A percentile compares a stretch with the other conserved stretches of the same genome.
phyloP scores from a whole-genome alignment of 2,888 invertebrate genomes.

The Aradus depressus region DNA sequence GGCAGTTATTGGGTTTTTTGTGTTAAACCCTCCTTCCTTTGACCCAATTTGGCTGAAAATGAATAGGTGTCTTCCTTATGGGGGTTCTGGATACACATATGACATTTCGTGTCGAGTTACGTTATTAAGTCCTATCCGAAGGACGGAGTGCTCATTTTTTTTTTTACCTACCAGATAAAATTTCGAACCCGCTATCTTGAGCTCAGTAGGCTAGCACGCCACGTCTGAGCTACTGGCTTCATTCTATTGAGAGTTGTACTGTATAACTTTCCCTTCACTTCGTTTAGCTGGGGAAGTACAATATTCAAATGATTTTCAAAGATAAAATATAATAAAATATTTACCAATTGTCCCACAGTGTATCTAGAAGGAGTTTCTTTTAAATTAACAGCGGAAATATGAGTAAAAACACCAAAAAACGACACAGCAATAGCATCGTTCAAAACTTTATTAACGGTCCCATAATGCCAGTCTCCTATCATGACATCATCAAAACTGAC shows the following conservation, averaged over 20 bases:
- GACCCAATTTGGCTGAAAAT: too few relatives aligned
- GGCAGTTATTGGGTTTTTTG: too few relatives aligned
- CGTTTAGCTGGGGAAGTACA: neutral
- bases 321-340: neutral
- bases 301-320: neutral
- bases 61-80: too few relatives aligned
- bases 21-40: too few relatives aligned
- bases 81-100: too few relatives aligned
- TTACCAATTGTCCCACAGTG: constrained; percentile 47
- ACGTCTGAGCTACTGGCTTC: neutral
- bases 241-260: neutral
- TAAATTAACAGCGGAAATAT: constrained; percentile 41
- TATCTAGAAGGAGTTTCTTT: constrained; percentile 28
- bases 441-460: constrained; percentile 44
- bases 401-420: constrained; percentile 49
- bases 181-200: too few relatives aligned
- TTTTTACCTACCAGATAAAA: too few relatives aligned
- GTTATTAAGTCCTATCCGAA: too few relatives aligned
- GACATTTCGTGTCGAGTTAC: too few relatives aligned
- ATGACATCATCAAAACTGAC: constrained; percentile 42
- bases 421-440: constrained; percentile 42
- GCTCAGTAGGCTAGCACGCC: too few relatives aligned
- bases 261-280: neutral
- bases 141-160: too few relatives aligned
- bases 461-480: constrained; percentile 44